Base-by-base conservation (phyloP, 2,888 invertebrate genomes). In the Drosophila austrosaltans region DNA sequence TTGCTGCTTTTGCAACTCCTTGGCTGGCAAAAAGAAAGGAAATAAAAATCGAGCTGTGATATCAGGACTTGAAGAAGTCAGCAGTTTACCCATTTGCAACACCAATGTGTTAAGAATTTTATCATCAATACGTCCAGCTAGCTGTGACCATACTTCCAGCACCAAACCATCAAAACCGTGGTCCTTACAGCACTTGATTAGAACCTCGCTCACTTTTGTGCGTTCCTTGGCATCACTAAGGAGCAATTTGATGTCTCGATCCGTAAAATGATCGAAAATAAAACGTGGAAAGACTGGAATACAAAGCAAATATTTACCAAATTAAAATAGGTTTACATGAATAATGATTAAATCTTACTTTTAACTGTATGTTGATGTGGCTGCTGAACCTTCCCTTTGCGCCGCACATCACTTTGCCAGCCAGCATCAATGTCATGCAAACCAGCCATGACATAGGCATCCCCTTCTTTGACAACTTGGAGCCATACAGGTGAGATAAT, bases 401-500 rank as follows among this genome's bases (percentile, higher is more conserved):
- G 94, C 72, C 93, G 94, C 0, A 98, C 95, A 75, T 95, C 94
- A 75, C 94, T 94, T 89, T 97, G 93, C 98, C 98, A 98, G 22
- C 95, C 94, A 85, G 95, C 94, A 90, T 98, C 97, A 60, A 98
- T 94, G 93, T 98, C 98, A 92, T 98, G 97, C 0, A 94, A 93
- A 0, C 96, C 96, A 0, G 94, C 94, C 61, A 97, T 92, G 60
- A 95, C 94, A 90, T 96, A 96, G 22, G 93, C 94, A 66, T 94
- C 93, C 16, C 93, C 94, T 16, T 94, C 94, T 44, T 95, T 93
- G 69, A 95, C 94, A 12, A 98, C 93, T 93, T 98, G 97, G 36
- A 99, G 94, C 99, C 99, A 99, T 0, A 98, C 98, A 0, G 99
- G 99, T 0, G 98, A 97, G 28, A 99, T 95, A 87, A 96, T 96